Base-by-base conservation (phyloP, 1,140 invertebrate species). In the Drosophila kurseongensis region DNA sequence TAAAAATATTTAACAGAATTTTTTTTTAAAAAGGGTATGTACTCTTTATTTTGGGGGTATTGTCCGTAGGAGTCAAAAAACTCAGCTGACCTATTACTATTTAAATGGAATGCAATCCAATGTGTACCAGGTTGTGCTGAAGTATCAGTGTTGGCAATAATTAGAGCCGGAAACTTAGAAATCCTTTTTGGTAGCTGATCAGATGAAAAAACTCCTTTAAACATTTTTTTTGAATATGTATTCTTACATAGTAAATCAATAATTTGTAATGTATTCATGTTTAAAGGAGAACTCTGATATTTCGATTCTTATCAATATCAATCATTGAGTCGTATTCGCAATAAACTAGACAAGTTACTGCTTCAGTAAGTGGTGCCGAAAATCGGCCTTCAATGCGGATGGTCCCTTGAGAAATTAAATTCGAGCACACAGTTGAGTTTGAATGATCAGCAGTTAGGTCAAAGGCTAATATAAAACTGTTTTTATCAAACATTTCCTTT, bases 381-480 rank as follows among this genome's bases (percentile, higher is more conserved):
- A 47, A 47, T 27, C 29, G 8, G 3, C 35, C 35, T 36, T 36
- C 35, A 36, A 36, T 36, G 4, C 35, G 9, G 9, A 41, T 41
- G 14, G 27, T 32, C 12, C 55, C 40, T 57, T 57, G 40, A 10
- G 55, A 32, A 12, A 44, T 38, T 13, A 54, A 54, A 40, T 40
- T 40, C 12, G 16, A 54, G 12, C 51, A 54, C 4, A 29, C 7
- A 35, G 56, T 16, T 2, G 41, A 45, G 18, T 47, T 47, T 9
- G 16, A 32, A n/a, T 59, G 57, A 14, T 57, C 55, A 9, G 44
- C 32, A 35, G 16, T 59, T 59, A 35, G 14, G 32, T 29, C 57
- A 48, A 48, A 48, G 16, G 16, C 32, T 48, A 38, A 48, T 60
- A 48, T 48, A 36, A 60, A 48, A 60, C 32, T 27, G 5, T 48